These are phyloP conservation scores for Nymphalis urticae DNA, from an alignment of 2,888 invertebrate species.

Conservation along the genomic window DNA sequence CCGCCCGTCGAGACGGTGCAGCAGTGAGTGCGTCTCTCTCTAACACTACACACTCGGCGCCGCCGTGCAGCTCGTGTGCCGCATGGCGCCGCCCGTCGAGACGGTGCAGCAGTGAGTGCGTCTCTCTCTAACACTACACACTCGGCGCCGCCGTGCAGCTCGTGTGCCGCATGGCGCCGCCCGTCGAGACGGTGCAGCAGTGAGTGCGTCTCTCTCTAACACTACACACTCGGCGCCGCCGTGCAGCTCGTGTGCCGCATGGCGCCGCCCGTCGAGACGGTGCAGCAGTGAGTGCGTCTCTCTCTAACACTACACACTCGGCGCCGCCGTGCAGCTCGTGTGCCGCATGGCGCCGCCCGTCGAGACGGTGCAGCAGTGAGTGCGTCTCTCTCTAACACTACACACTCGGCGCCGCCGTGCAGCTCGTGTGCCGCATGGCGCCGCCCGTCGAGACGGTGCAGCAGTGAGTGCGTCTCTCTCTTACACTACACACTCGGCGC, in stretches of 20 bases:
- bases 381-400: not conserved
- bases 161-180: conserved; percentile 89
- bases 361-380: conserved; percentile 40
- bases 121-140: not conserved
- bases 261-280: conserved; percentile 84
- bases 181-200: conserved; percentile 51
- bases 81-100: conserved; percentile 87
- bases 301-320: not conserved
- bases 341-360: conserved; percentile 88
- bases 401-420: not conserved
- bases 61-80: conserved; percentile 86
- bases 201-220: not conserved
- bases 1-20: conserved; percentile 77
- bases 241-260: conserved; percentile 88
- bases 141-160: conserved; percentile 80
- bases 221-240: conserved; percentile 44
- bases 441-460: too few species aligned
- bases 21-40: not conserved
- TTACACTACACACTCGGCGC: too few species aligned
- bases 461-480: too few species aligned
- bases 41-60: not conserved
- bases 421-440: too few species aligned
- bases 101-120: conserved; percentile 12
- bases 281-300: not conserved
- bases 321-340: conserved; percentile 83